phyloP scores from a whole-genome alignment of 2,888 invertebrate genomes.

The Folsomia manolachei region DNA sequence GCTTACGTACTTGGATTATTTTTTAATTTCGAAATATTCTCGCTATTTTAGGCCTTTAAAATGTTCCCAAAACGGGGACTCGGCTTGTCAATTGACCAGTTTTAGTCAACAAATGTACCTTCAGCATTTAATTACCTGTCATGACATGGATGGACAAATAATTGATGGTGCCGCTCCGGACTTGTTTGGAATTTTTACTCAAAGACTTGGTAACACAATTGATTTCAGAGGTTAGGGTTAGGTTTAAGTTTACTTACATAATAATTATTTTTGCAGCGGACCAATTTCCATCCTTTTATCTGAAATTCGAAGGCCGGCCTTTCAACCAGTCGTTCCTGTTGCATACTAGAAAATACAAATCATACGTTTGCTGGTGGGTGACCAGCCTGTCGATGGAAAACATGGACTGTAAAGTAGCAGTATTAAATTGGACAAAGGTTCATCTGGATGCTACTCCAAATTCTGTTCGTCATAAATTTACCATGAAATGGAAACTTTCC shows the following conservation, averaged over 20 bases:
- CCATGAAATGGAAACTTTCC: conserved; percentile 28
- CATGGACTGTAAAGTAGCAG: neutral
- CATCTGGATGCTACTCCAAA: neutral
- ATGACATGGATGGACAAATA: neutral
- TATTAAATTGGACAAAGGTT: conserved; percentile 8
- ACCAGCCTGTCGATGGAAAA: conserved; percentile 7
- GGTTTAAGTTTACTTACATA: neutral
- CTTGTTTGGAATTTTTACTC: neutral
- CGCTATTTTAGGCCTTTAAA: neutral
- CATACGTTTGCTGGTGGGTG: conserved; percentile 32
- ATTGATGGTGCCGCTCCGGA: neutral
- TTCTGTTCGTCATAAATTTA: neutral
- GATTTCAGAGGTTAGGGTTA: neutral
- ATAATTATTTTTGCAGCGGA: neutral
- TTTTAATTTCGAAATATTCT: no score
- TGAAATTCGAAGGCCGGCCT: neutral
- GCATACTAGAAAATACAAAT: conserved; percentile 17
- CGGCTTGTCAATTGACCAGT: neutral
- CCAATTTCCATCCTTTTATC: neutral
- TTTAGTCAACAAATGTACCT: neutral
- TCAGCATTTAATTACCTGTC: neutral
- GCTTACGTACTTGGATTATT: no score
- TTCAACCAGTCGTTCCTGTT: neutral
- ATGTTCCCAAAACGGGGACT: neutral
- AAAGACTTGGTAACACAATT: neutral